Conservation (phyloP, 2,888 invertebrate species). For the Drosophila borealis region DNA sequence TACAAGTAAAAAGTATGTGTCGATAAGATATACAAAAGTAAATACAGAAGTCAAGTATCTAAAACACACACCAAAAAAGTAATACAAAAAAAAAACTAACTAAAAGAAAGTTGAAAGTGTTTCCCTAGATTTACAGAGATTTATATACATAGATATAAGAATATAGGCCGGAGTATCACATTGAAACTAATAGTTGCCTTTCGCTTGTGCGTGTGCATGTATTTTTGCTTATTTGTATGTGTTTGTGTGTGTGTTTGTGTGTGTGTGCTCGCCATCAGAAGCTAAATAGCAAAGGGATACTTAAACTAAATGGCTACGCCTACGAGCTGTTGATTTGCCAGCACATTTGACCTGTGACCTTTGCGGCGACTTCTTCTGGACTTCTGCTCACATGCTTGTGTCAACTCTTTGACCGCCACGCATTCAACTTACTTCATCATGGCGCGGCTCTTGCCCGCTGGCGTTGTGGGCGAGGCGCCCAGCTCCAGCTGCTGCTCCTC, state of each 20-base stretch:
- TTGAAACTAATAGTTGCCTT: conserved; percentile 26
- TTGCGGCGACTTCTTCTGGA: conserved; percentile 25
- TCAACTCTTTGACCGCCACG: conserved; percentile 61
- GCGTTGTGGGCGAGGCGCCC: conserved; percentile 36
- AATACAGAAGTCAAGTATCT: conserved; percentile 56
- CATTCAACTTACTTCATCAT: conserved; percentile 81
- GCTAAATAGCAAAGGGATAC: conserved; percentile 36
- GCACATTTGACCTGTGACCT: conserved; percentile 45
- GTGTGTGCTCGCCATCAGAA: conserved; percentile 28
- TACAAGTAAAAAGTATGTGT: conserved; percentile 35
- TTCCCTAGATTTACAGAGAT: conserved; percentile 34
- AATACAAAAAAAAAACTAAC: conserved; percentile 39
- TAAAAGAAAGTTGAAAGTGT: conserved; percentile 43
- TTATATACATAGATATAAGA: conserved; percentile 35
- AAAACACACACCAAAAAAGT: conserved; percentile 67
- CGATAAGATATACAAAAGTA: conserved; percentile 24
- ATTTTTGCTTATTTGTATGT: conserved; percentile 22
- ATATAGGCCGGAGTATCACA: conserved; percentile 32
- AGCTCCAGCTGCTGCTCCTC: conserved; percentile 35
- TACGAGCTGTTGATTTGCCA: conserved; percentile 37
- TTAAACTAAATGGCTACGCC: conserved; percentile 35
- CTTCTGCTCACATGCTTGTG: conserved; percentile 43
- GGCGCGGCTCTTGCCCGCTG: conserved; percentile 69
- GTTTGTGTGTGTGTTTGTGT: conserved; percentile 40
- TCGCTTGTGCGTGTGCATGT: conserved; percentile 20